Evolutionary conservation across 2,113 vertebrate genomes (phyloP).

Genomic region (Lophius piscatorius): DNA sequence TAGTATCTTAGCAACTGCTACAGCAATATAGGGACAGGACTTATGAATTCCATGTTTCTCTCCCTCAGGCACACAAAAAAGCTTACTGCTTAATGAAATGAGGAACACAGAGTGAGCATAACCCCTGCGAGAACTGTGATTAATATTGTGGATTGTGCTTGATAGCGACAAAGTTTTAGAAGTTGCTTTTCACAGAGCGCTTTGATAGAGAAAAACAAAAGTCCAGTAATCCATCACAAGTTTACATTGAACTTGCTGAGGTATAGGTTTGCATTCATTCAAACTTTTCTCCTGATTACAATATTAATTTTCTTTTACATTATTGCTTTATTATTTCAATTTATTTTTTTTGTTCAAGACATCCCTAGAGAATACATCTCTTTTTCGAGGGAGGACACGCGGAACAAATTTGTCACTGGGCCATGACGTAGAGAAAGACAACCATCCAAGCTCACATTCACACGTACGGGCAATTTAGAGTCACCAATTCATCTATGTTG

Average conservation of each 20-base stretch:
- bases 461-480: no score
- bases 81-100: constrained; percentile 19
- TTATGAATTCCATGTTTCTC: constrained; percentile 43
- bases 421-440: no score
- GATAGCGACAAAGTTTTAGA: constrained; percentile 27
- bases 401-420: no score
- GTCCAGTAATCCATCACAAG: constrained; percentile 5
- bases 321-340: not conserved
- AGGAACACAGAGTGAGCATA: constrained; percentile 11
- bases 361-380: no score
- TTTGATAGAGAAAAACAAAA: not conserved
- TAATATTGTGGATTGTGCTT: constrained; percentile 11
- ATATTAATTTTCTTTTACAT: not conserved
- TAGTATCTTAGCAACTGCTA: constrained; percentile 73
- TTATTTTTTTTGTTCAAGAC: no score
- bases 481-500: no score
- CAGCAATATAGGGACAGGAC: constrained; percentile 38
- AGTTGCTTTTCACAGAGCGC: constrained; percentile 9
- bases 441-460: no score
- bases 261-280: not conserved
- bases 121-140: constrained; percentile 20
- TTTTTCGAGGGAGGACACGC: no score
- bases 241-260: not conserved
- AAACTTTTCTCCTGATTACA: not conserved
- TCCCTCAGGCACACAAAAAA: constrained; percentile 19